Conservation (phyloP, 2,797 vertebrate species). For the Periophthalmus magnuspinnatus region DNA sequence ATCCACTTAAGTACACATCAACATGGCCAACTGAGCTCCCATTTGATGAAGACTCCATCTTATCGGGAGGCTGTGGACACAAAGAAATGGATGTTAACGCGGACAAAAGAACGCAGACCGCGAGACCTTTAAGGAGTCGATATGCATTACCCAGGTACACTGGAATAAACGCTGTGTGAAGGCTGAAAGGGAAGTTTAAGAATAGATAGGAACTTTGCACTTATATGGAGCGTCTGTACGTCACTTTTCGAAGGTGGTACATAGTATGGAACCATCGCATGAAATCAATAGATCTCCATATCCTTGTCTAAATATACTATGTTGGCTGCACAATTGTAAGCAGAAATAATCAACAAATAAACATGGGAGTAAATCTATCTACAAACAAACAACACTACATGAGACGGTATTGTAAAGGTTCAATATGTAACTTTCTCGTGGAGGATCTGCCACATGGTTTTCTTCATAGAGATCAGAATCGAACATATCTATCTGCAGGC, state of each 20-base stretch:
- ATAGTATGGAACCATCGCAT: neutral
- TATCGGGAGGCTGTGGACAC: slow-evolving; percentile 17
- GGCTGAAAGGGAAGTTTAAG: slow-evolving; percentile 4
- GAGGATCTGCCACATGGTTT: no score
- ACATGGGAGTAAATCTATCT: no score
- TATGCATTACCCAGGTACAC: slow-evolving; percentile 6
- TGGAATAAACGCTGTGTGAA: neutral
- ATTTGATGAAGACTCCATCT: slow-evolving; percentile 29
- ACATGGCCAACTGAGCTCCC: slow-evolving; percentile 27
- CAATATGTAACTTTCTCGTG: no score
- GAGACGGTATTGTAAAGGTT: no score
- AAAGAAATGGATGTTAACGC: slow-evolving; percentile 5
- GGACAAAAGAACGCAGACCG: slow-evolving; percentile 4
- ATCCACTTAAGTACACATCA: slow-evolving; percentile 49
- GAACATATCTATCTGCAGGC: no score
- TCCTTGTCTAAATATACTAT: neutral
- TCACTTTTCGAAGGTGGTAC: neutral
- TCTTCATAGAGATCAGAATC: no score
- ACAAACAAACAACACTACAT: no score
- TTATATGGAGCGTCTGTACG: neutral
- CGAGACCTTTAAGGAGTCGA: slow-evolving; percentile 8
- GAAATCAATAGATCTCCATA: neutral
- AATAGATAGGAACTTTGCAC: neutral
- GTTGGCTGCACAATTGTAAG: neutral
- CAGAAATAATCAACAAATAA: no score